phyloP scores from a whole-genome alignment of 2,888 invertebrate genomes.

The Psylliodes chrysocephalus region DNA sequence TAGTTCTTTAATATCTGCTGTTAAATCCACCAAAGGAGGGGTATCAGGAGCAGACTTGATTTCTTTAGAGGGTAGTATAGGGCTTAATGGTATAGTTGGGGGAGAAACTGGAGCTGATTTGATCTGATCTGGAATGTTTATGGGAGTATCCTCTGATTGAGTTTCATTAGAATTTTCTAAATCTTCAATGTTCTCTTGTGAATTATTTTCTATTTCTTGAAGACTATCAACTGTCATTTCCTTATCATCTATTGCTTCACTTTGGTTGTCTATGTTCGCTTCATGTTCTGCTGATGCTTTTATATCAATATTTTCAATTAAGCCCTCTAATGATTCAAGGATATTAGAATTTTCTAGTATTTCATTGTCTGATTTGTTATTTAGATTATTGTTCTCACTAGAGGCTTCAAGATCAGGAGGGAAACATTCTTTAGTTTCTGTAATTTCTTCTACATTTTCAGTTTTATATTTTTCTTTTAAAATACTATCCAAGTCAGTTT shows the following conservation, averaged over 20 bases:
- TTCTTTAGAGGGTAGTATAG: conserved; percentile 17
- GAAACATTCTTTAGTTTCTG: not conserved
- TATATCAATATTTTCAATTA: no score
- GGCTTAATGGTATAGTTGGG: conserved; percentile 8
- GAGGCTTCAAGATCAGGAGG: not conserved
- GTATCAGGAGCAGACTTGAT: conserved; percentile 36
- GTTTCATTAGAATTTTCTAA: not conserved
- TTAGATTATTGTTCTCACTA: not conserved
- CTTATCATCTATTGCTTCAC: not conserved
- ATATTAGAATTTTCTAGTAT: no score
- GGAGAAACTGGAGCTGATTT: conserved; percentile 44
- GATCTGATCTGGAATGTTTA: conserved; percentile 9
- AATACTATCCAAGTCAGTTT: conserved; percentile 63
- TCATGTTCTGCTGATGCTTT: no score
- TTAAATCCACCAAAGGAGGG: conserved; percentile 45
- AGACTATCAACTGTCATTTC: conserved; percentile 5
- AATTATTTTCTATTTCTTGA: conserved; percentile 3
- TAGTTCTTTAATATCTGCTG: conserved; percentile 56
- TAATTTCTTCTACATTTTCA: conserved; percentile 15
- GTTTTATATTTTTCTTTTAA: conserved; percentile 47
- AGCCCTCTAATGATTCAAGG: no score
- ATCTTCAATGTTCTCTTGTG: not conserved
- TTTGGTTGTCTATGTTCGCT: not conserved
- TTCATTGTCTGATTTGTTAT: no score
- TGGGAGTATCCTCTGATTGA: not conserved